Evolutionary conservation across 2,797 vertebrate species (phyloP).

Genomic region (Poeciliopsis paucimaculata): DNA sequence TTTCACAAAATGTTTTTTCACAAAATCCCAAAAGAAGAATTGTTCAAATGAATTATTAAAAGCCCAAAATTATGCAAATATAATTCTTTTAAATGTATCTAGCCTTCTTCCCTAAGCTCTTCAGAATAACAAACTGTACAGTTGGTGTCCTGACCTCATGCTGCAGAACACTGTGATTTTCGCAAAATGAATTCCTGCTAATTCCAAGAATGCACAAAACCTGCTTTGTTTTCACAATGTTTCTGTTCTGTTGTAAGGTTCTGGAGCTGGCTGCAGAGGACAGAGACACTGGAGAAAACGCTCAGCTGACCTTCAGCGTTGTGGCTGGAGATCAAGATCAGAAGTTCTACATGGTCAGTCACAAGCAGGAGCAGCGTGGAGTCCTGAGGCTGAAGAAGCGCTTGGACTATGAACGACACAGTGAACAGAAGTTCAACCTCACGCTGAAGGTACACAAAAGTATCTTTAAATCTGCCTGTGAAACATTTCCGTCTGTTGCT

Average conservation of each 20-base stretch:
- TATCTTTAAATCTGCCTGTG: not conserved
- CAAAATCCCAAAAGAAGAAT: not conserved
- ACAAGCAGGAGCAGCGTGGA: conserved; percentile 83
- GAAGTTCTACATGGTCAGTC: conserved; percentile 88
- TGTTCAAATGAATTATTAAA: not conserved
- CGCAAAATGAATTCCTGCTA: not conserved
- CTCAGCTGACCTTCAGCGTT: conserved; percentile 86
- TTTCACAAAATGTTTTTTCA: not conserved
- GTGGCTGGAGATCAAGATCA: conserved; percentile 87
- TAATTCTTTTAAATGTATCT: not conserved
- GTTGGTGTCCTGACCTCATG: not conserved
- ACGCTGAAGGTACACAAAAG: conserved; percentile 76
- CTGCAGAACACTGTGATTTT: not conserved
- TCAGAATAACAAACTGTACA: not conserved
- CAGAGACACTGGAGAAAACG: conserved; percentile 85
- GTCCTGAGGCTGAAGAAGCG: conserved; percentile 86
- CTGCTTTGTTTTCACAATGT: not conserved
- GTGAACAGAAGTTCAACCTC: conserved; percentile 89
- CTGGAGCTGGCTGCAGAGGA: conserved; percentile 85
- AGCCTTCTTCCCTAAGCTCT: not conserved
- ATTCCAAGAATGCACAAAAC: too few species aligned
- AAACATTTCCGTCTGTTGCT: not conserved
- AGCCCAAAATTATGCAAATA: not conserved
- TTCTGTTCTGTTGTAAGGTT: conserved; percentile 50
- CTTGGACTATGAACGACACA: conserved; percentile 87